phyloP scores from a whole-genome alignment of 2,113 vertebrate genomes.

The Gila orcuttii region DNA sequence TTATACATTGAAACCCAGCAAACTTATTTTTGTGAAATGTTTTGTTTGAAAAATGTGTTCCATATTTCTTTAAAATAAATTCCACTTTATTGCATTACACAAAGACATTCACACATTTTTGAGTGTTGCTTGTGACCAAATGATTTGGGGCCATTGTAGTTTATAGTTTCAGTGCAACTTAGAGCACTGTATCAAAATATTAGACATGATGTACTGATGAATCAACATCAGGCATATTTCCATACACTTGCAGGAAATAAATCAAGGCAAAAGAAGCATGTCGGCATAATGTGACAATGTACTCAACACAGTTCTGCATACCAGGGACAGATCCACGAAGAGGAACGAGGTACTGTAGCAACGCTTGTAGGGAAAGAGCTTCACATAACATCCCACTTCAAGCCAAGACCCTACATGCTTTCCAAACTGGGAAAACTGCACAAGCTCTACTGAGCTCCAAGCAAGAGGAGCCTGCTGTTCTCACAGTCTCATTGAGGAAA shows the following conservation, averaged over 20 bases:
- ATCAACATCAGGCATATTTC: neutral
- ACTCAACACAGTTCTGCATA: slow-evolving; percentile 2
- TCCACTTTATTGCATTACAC: neutral
- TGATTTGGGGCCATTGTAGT: neutral
- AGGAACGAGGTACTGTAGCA: neutral
- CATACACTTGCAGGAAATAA: neutral
- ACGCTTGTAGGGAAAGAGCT: neutral
- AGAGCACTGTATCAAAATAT: neutral
- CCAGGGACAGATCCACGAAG: neutral
- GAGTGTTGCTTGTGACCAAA: neutral
- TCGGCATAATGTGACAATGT: neutral
- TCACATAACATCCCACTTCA: slow-evolving; percentile 22
- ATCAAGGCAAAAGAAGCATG: neutral
- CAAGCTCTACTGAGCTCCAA: slow-evolving; percentile 44
- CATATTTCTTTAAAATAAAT: neutral
- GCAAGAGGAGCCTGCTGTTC: slow-evolving; percentile 25
- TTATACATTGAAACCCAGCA: neutral
- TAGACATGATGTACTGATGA: neutral
- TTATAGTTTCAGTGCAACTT: neutral
- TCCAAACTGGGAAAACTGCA: slow-evolving; percentile 20
- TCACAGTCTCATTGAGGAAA: slow-evolving; percentile 25
- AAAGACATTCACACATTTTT: neutral
- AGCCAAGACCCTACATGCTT: slow-evolving; percentile 4
- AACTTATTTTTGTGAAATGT: neutral
- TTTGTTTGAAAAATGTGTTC: neutral